Evolutionary conservation across 2,113 vertebrate species (phyloP).

Genomic region (Sus scrofa): DNA sequence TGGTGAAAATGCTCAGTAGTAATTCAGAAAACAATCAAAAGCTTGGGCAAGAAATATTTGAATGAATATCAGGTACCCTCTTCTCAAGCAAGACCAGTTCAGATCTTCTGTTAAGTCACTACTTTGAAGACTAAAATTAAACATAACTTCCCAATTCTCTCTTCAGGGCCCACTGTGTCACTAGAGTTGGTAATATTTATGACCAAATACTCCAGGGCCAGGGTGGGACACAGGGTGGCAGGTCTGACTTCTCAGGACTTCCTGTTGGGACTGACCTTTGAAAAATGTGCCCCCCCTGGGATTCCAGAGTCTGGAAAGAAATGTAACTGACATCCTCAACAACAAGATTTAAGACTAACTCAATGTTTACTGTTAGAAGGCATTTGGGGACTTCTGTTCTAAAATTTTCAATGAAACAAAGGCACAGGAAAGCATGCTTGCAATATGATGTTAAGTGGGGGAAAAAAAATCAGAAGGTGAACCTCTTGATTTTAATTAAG

Average conservation of each 20-base stretch:
- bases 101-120: neutral
- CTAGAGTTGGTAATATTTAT: neutral
- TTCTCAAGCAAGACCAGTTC: neutral
- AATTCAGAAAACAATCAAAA: conserved; percentile 75
- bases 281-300: neutral
- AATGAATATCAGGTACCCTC: conserved; percentile 36
- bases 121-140: neutral
- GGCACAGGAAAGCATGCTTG: neutral
- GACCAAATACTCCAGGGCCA: neutral
- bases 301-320: conserved; percentile 10
- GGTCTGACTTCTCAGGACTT: neutral
- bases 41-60: conserved; percentile 58
- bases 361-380: neutral
- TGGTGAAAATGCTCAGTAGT: conserved; percentile 72
- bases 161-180: rapidly evolving
- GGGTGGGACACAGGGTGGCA: neutral
- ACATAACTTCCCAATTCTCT: neutral
- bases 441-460: neutral
- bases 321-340: neutral
- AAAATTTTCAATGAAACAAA: neutral
- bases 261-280: neutral
- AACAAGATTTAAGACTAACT: neutral
- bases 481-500: neutral
- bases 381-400: neutral
- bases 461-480: rapidly evolving